These are phyloP conservation scores for Poecile montanus DNA, from an alignment of 2,797 vertebrate species.

Conservation along the genomic window DNA sequence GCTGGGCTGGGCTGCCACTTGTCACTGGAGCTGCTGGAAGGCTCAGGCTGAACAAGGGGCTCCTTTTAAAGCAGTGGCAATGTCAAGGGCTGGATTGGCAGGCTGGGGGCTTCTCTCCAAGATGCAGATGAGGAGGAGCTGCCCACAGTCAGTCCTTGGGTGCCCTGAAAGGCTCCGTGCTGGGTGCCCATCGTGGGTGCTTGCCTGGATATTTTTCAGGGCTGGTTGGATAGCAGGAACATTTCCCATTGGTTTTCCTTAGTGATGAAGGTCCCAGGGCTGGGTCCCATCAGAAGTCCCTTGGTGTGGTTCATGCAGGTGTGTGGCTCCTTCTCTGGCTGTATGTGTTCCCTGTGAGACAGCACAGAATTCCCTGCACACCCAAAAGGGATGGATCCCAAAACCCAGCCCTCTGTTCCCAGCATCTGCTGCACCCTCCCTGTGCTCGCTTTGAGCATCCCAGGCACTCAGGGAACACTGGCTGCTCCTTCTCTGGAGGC, in stretches of 20 bases:
- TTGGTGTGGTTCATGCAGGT: neutral
- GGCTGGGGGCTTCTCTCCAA: neutral
- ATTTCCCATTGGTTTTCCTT: neutral
- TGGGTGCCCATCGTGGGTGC: neutral
- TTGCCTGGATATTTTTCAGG: neutral
- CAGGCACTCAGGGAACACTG: rapidly evolving
- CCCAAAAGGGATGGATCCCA: neutral
- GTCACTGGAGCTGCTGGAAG: neutral
- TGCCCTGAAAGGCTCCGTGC: neutral
- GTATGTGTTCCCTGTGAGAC: rapidly evolving
- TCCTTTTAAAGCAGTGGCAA: neutral
- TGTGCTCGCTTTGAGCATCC: neutral
- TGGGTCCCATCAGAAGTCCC: neutral
- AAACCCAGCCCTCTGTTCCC: neutral
- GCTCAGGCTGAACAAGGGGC: neutral
- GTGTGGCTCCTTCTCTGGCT: neutral
- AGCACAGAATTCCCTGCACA: neutral
- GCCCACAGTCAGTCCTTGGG: neutral
- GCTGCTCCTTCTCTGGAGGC: neutral
- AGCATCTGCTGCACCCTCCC: neutral
- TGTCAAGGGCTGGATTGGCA: neutral
- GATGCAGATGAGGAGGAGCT: neutral
- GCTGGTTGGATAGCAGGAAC: neutral
- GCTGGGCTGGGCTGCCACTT: neutral
- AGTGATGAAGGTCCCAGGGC: neutral